Conservation (phyloP, 2,797 vertebrate species). For the Myotis myotis region DNA sequence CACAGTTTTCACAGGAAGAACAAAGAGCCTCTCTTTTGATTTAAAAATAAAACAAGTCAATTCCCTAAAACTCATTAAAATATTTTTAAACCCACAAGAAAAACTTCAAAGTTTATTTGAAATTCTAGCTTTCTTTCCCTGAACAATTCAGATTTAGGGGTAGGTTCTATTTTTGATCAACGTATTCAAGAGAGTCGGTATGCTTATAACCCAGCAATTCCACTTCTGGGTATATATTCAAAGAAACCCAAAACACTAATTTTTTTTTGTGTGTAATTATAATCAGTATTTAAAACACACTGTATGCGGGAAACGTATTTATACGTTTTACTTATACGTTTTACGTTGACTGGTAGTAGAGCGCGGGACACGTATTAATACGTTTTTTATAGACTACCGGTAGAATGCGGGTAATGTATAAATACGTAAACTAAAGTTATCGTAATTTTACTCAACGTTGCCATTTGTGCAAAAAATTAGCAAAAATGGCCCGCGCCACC, state of each 20-base stretch:
- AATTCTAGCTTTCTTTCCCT: conserved; percentile 18
- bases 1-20: conserved; percentile 28
- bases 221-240: neutral
- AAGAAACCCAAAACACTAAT: neutral
- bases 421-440: no score
- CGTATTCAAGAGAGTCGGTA: neutral
- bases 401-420: no score
- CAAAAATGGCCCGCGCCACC: no score
- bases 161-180: conserved; percentile 54
- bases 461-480: no score
- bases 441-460: no score
- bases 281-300: no score
- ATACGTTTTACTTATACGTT: no score
- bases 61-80: conserved; percentile 4
- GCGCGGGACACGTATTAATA: no score
- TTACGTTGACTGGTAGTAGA: no score
- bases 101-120: conserved; percentile 46
- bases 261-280: no score
- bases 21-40: neutral
- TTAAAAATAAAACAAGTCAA: neutral
- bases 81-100: neutral
- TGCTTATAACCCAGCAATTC: neutral
- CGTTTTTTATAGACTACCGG: no score
- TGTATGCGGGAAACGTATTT: no score
- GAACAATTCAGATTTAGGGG: conserved; percentile 1